Conservation (phyloP, 1,140 invertebrate genomes). For the Drosophila ohnishii region DNA sequence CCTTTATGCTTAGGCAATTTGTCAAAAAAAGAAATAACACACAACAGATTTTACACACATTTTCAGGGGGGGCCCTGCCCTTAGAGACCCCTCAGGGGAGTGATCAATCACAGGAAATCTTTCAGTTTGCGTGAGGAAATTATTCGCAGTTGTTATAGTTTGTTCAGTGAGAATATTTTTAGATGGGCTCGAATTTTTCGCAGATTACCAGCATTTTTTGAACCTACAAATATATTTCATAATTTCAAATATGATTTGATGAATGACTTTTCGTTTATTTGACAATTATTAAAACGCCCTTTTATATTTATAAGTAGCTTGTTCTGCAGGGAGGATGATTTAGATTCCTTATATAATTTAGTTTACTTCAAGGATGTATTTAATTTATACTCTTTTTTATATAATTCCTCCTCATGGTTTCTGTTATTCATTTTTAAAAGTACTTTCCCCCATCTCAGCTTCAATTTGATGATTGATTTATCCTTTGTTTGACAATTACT, state of each 20-base stretch:
- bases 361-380: neutral
- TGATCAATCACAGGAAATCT: slow-evolving; percentile 71
- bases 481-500: slow-evolving; percentile 42
- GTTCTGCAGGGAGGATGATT: neutral
- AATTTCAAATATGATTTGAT: slow-evolving; percentile 3
- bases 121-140: slow-evolving; percentile 49
- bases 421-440: neutral
- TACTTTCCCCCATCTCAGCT: neutral
- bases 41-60: slow-evolving; percentile 50
- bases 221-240: neutral
- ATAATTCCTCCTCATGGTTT: no score
- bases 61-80: slow-evolving; percentile 39
- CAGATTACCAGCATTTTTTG: slow-evolving; percentile 10
- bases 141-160: slow-evolving; percentile 70
- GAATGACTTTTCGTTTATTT: slow-evolving; percentile 13
- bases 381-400: neutral
- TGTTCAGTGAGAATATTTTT: slow-evolving; percentile 46
- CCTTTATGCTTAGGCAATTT: slow-evolving; percentile 64
- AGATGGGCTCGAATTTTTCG: slow-evolving; percentile 1
- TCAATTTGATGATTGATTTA: slow-evolving; percentile 37
- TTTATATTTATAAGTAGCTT: neutral
- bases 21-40: slow-evolving; percentile 57
- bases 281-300: slow-evolving; percentile 1
- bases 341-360: neutral
- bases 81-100: slow-evolving; percentile 65